These are phyloP conservation scores for Triplophysa siluroides DNA, from an alignment of 2,113 vertebrate species.

Conservation along the genomic window DNA sequence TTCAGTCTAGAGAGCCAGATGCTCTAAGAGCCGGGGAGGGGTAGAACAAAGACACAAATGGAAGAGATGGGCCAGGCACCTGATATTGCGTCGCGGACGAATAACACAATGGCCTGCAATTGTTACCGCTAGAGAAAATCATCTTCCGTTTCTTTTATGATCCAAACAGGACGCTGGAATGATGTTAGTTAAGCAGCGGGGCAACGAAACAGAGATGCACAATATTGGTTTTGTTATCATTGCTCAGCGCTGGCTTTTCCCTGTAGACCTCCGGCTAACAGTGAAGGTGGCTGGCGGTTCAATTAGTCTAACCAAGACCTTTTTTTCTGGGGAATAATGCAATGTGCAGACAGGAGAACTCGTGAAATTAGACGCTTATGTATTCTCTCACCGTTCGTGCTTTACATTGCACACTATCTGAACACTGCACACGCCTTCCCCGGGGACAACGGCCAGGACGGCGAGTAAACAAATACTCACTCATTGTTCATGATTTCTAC, in stretches of 20 bases:
- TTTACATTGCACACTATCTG: conserved; percentile 25
- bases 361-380: conserved; percentile 5
- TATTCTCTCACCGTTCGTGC: conserved; percentile 18
- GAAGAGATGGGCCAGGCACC: conserved; percentile 24
- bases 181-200: conserved; percentile 13
- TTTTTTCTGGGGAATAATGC: conserved; percentile 36
- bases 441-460: conserved; percentile 20
- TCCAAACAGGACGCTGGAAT: conserved; percentile 49
- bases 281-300: conserved; percentile 25
- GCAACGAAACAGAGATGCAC: not conserved
- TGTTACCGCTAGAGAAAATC: conserved; percentile 14
- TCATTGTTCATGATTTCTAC: conserved; percentile 32
- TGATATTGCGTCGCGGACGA: conserved; percentile 15
- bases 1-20: conserved; percentile 30
- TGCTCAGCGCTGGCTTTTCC: conserved; percentile 25
- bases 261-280: not conserved
- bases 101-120: not conserved
- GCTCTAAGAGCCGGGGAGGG: conserved; percentile 19
- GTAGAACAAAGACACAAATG: conserved; percentile 25
- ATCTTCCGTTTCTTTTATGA: conserved; percentile 39
- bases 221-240: not conserved
- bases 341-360: not conserved
- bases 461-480: conserved; percentile 35
- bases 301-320: conserved; percentile 36
- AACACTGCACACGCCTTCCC: conserved; percentile 18